Evolutionary conservation across 2,797 vertebrate species (phyloP).

Genomic region (Hirundo rustica): DNA sequence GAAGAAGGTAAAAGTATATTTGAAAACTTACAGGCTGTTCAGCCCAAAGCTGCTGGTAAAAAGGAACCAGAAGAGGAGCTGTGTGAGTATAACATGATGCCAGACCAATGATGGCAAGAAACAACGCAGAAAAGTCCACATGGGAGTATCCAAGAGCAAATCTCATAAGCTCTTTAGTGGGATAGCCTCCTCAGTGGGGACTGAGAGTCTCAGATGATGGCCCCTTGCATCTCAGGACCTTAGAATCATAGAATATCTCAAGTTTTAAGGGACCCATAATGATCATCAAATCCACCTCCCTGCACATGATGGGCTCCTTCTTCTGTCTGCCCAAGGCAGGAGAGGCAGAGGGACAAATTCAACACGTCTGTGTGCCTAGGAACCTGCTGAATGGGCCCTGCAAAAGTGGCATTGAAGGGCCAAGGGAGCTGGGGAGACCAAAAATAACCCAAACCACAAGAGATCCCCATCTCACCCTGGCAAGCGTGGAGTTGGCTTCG

Average conservation of each 20-base stretch:
- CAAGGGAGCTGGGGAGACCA: background rate
- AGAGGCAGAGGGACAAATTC: background rate
- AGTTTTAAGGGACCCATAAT: background rate
- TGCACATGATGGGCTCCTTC: background rate
- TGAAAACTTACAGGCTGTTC: background rate
- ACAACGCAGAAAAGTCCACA: background rate
- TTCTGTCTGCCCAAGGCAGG: background rate
- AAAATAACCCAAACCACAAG: slow-evolving; percentile 59
- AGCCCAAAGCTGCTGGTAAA: background rate
- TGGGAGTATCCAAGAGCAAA: background rate
- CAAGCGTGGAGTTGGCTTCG: slow-evolving; percentile 25
- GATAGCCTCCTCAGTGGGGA: background rate
- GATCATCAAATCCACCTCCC: background rate
- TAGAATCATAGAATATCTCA: background rate
- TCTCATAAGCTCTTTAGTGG: background rate
- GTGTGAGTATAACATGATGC: background rate
- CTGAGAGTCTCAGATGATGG: background rate
- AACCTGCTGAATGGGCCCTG: background rate
- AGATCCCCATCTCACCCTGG: slow-evolving; percentile 68
- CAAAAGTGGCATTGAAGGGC: slow-evolving; percentile 55
- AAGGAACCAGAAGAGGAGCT: background rate
- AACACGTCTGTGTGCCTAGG: background rate
- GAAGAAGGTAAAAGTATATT: background rate
- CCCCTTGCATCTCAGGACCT: background rate
- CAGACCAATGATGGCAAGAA: background rate